Base-by-base conservation (phyloP, 2,113 vertebrate genomes). In the Pandion haliaetus region DNA sequence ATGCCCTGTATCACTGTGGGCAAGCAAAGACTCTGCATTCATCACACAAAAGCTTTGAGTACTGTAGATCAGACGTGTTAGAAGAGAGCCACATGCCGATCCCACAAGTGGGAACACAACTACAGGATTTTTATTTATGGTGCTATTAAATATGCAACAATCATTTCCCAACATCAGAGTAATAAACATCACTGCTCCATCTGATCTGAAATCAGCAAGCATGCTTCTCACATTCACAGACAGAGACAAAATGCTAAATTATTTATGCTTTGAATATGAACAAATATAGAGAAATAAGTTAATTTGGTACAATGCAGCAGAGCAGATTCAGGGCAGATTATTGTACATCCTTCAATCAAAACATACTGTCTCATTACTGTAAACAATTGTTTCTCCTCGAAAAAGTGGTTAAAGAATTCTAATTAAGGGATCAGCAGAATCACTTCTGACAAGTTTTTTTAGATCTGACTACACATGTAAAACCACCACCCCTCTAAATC, bases 191-290 rank as follows among this genome's bases (percentile, higher is more conserved):
- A 7, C 45, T 32, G 85, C 87, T 97, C 89, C 94, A 91, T 90
- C 96, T 94, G 91, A 95, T 96, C 89, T 67, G 93, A 63, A 87
- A 95, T 21, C 95, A 94, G 91, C 62, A 69, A 85, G 84, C 91
- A 16, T 66, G 81, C 95, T 49, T 77, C 96, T 95, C 91, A 71
- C 94, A 79, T 79, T 92, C 92, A 76, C 76, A 57, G 66, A n/a
- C 77, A 84, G 72, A 95, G 84, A 89, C 82, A 91, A 95, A 95
- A 89, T 17, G 82, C 87, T 97, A 74, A 94, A 97, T 93, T 96
- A 97, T 97, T 96, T 93, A 96, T 93, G 95, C 93, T 74, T 83
- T 84, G 94, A 61, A 93, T 90, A 59, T 67, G 97, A 97, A 93
- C 94, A 96, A 97, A 96, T 94, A 93, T 0, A 95, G 94, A 95